Evolutionary conservation across 2,888 invertebrate species (phyloP).

Genomic region (Podabrus alpinus): DNA sequence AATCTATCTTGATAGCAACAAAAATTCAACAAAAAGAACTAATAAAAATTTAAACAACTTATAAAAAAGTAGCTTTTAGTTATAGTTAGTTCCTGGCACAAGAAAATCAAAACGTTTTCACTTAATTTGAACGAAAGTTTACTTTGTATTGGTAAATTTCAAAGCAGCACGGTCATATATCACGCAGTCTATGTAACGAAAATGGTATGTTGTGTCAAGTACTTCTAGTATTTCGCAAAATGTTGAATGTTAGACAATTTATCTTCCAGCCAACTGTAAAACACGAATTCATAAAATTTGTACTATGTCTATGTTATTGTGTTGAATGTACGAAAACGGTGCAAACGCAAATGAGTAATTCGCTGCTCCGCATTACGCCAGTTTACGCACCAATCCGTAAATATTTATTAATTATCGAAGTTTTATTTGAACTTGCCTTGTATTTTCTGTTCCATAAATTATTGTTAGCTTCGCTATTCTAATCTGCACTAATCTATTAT

Average conservation of each 20-base stretch:
- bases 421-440: not conserved
- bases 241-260: not conserved
- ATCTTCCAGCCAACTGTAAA: not conserved
- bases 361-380: not conserved
- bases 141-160: slow-evolving; percentile 9
- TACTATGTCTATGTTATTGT: not conserved
- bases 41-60: not conserved
- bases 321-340: not conserved
- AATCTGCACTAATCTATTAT: no score
- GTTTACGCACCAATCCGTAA: not conserved
- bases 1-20: not conserved
- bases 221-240: not conserved
- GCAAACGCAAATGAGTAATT: not conserved
- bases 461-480: no score
- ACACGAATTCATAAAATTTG: not conserved
- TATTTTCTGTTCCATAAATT: not conserved
- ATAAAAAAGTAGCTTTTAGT: not conserved
- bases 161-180: slow-evolving; percentile 10
- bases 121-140: slow-evolving; percentile 5
- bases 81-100: not conserved
- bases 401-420: not conserved
- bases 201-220: slow-evolving; percentile 14
- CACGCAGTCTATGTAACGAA: slow-evolving; percentile 9
- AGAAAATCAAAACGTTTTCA: not conserved
- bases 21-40: not conserved